Base-by-base conservation (phyloP, 2,888 invertebrate species). In the Sabatieria punctata region DNA sequence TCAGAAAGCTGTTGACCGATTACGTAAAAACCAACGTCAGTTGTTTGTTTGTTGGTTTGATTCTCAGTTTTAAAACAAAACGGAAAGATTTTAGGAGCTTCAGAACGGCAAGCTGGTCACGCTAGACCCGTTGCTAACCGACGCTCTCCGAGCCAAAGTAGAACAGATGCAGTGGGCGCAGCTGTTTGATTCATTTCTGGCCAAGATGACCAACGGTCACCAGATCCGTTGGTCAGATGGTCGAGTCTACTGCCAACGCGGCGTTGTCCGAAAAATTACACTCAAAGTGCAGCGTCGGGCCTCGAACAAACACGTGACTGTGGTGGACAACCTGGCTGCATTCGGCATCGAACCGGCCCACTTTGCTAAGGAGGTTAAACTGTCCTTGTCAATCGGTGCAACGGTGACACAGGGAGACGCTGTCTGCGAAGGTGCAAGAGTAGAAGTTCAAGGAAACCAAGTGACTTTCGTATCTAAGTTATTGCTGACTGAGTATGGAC, bases 361-460 rank as follows among this genome's bases (percentile, higher is more conserved):
- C 3, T 3, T 39, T 3, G 39, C 39, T 3, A 19, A 39, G 21
- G 3, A 23, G 3, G 39, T 39, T 4, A 3, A 19, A 23, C 4
- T 19, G 21, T 19, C 18, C 4, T 19, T 39, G 19, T 19, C 39
- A 3, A 22, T 19, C 39, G 22, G 39, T 19, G 39, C 22, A 3
- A 6, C 4, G 11, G 21, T 39, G 4, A 30, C 8, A 15, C 8
- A 30, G 15, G 30, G 15, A 15, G 18, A 19, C 4, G 13, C 39
- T 4, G 4, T 4, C 2, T 19, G 4, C 4, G 58, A 60, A 46
- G 65, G 65, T 2, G 55, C 56, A 26, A 82, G 84, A 67, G 76
- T 89, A 27, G 74, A 85, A 65, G 76, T 89, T 50, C 89, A 89
- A 70, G 89, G 89, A 8, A 88, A 88, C 69, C 88, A 88, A 74